Evolutionary conservation across 2,888 invertebrate species (phyloP).

Genomic region (Myopa testacea): DNA sequence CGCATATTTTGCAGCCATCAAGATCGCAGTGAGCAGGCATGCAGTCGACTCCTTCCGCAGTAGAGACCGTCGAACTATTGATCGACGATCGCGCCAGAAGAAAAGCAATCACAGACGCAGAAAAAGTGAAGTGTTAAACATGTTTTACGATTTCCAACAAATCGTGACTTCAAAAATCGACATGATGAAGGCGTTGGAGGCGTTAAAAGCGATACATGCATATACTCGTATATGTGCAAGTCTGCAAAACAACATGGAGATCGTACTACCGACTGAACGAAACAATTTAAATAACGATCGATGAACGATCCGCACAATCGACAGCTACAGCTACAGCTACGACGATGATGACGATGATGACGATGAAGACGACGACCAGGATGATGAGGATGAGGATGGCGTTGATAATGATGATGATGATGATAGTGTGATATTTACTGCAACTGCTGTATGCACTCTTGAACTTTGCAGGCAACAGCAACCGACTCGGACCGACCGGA

Average conservation of each 20-base stretch:
- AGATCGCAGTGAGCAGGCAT: background rate
- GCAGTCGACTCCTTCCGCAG: background rate
- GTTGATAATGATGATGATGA: conserved; percentile 12
- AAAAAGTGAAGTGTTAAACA: conserved; percentile 59
- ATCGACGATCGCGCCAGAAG: conserved; percentile 28
- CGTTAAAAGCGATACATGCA: background rate
- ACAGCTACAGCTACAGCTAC: background rate
- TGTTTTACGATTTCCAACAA: conserved; percentile 63
- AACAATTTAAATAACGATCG: conserved; percentile 38
- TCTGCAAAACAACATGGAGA: background rate
- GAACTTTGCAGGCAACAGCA: conserved; percentile 32
- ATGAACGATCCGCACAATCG: conserved; percentile 25
- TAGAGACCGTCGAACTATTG: conserved; percentile 9
- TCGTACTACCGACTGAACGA: conserved; percentile 7
- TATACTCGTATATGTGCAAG: background rate
- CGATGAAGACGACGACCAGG: background rate
- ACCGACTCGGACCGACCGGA: background rate
- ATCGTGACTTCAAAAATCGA: conserved; percentile 56
- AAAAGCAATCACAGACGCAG: conserved; percentile 35
- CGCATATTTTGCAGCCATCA: conserved; percentile 24
- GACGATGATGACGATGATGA: conserved; percentile 2
- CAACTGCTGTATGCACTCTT: conserved; percentile 40
- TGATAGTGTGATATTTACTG: conserved; percentile 37
- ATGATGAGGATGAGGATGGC: background rate
- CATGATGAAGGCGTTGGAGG: conserved; percentile 41